phyloP scores from a whole-genome alignment of 2,888 invertebrate genomes.

The Cryptocephalus primarius region DNA sequence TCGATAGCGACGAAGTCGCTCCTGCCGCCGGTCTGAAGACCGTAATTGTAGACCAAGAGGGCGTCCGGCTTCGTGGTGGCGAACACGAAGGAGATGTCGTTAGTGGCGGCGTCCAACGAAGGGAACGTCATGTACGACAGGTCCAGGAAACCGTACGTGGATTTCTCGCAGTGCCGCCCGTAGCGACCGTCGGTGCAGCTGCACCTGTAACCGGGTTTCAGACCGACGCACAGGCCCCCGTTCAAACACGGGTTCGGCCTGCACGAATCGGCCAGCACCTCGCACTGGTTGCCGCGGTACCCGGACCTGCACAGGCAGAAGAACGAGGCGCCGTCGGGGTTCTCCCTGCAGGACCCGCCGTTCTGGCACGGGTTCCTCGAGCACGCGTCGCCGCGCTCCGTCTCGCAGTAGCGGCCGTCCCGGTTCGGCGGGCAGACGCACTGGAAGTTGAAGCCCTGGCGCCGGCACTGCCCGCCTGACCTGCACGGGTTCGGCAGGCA shows the following conservation, averaged over 20 bases:
- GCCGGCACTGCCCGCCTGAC: conserved; percentile 72
- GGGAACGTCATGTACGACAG: conserved; percentile 85
- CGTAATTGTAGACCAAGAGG: conserved; percentile 84
- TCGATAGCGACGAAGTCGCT: conserved; percentile 91
- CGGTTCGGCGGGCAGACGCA: conserved; percentile 70
- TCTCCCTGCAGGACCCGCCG: conserved; percentile 84
- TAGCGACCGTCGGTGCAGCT: conserved; percentile 81
- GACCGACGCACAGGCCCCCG: conserved; percentile 77
- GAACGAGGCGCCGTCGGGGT: conserved; percentile 77
- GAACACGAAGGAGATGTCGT: conserved; percentile 83
- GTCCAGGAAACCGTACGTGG: conserved; percentile 81
- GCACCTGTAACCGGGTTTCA: conserved; percentile 80
- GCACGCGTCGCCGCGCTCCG: conserved; percentile 75
- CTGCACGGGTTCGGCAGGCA: conserved; percentile 84
- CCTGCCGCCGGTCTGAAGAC: conserved; percentile 74
- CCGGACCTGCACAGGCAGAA: conserved; percentile 88
- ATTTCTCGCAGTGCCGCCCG: conserved; percentile 83
- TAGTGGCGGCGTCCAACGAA: conserved; percentile 74
- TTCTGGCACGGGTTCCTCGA: conserved; percentile 79
- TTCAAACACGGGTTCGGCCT: conserved; percentile 86
- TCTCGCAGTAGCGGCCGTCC: conserved; percentile 75
- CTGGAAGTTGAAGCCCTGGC: conserved; percentile 72
- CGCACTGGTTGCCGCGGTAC: conserved; percentile 84
- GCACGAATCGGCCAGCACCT: conserved; percentile 80
- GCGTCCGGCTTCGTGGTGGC: conserved; percentile 81